Base-by-base conservation (phyloP, 2,113 vertebrate species). In the Coptodon rendalli region DNA sequence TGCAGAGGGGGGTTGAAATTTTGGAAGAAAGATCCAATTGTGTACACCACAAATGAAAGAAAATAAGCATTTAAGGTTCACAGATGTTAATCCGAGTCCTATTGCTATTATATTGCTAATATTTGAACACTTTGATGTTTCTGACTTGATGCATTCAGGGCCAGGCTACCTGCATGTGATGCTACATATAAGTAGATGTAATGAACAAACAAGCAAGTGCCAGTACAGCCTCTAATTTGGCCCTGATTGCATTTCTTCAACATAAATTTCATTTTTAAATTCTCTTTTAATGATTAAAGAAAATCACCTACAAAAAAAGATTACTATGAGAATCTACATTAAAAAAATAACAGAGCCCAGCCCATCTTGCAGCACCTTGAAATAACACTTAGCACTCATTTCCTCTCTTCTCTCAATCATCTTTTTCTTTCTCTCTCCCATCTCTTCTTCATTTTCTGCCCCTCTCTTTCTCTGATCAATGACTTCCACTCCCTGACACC, bases 401-500 rank as follows among this genome's bases (percentile, higher is more conserved):
- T 76, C 43, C 80, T 43, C 63, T 43, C 85, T 66, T 86, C 66
- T 17, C 56, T 73, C 87, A 9, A 14, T 85, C 90, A 86, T 38
- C 80, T 36, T 82, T 80, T 83, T 54, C n/a, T 34, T 45, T 27
- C 11, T 56, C 63, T 71, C 73, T 86, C 24, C 61, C 27, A 4
- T 79, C 80, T 66, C 54, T 59, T 66, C 76, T 79, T 89, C 76
- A 61, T 86, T 79, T 81, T 82, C 71, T 13, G 17, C 85, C 53
- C 52, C 89, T 84, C 86, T 27, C 12, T 91, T 66, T 76, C 83
- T 88, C 86, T 92, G 93, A 95, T 95, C 93, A 91, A 93, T 93
- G 94, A 92, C 93, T 94, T 91, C 92, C 91, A 81, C 63, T 87
- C 83, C 43, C 78, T 94, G 94, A 95, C 95, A 93, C 87, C 14